phyloP scores from a whole-genome alignment of 1,140 invertebrate genomes.

The Lasaia peninsularis region DNA sequence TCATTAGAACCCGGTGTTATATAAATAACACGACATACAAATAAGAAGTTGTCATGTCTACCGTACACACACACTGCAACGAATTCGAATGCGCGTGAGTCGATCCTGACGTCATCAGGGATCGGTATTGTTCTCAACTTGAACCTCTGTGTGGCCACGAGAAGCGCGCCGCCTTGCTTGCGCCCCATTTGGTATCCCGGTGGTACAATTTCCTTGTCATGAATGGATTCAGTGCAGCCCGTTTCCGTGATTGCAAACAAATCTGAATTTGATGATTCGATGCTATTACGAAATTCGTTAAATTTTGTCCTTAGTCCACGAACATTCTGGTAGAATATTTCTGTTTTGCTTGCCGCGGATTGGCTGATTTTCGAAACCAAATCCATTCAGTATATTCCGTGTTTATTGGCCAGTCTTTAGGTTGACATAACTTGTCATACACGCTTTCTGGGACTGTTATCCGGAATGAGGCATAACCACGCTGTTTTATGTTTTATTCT shows the following conservation, averaged over 20 bases:
- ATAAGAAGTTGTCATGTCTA: conserved; percentile 19
- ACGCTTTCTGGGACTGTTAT: conserved; percentile 26
- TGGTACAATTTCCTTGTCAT: conserved; percentile 29
- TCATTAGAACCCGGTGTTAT: conserved; percentile 23
- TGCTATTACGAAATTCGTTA: conserved; percentile 13
- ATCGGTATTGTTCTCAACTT: conserved; percentile 15
- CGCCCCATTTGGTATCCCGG: conserved; percentile 26
- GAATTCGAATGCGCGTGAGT: conserved; percentile 20
- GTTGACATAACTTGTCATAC: conserved; percentile 21
- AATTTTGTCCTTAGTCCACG: conserved; percentile 23
- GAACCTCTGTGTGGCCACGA: conserved; percentile 27
- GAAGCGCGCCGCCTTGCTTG: conserved; percentile 26
- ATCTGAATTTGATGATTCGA: conserved; percentile 17
- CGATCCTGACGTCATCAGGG: conserved; percentile 13
- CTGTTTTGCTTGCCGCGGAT: conserved; percentile 3
- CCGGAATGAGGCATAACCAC: conserved; percentile 28
- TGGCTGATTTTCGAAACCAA: conserved; percentile 22
- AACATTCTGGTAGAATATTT: conserved; percentile 25
- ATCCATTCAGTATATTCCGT: conserved; percentile 29
- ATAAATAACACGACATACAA: conserved; percentile 25
- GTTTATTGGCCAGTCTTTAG: conserved; percentile 25
- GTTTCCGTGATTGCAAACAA: conserved; percentile 28
- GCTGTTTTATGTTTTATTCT: conserved; percentile 25
- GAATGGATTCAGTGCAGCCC: conserved; percentile 28
- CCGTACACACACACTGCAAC: conserved; percentile 20